Evolutionary conservation across 2,113 vertebrate genomes (phyloP).

Genomic region (Paracanthobrama guichenoti): DNA sequence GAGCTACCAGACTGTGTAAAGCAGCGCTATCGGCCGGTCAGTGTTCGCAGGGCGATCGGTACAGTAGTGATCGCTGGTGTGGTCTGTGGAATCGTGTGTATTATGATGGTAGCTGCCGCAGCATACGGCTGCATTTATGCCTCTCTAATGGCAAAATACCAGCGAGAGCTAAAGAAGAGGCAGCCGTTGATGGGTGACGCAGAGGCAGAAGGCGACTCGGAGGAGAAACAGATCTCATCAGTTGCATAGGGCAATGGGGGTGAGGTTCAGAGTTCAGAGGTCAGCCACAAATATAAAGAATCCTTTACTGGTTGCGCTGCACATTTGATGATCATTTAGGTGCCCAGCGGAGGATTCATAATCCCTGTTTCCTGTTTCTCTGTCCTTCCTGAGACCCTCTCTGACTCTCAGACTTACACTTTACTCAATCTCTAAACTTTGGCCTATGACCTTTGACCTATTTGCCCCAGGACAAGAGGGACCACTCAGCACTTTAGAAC

Average conservation of each 20-base stretch:
- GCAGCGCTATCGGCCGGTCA: slow-evolving; percentile 87
- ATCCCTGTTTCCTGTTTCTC: slow-evolving; percentile 39
- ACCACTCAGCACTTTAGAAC: slow-evolving; percentile 49
- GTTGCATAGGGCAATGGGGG: slow-evolving; percentile 82
- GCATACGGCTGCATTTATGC: slow-evolving; percentile 98
- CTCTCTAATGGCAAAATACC: slow-evolving; percentile 98
- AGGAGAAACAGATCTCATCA: slow-evolving; percentile 97
- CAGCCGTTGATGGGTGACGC: slow-evolving; percentile 97
- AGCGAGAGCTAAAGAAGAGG: slow-evolving; percentile 95
- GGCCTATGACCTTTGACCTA: slow-evolving; percentile 45
- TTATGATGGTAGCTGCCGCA: slow-evolving; percentile 98
- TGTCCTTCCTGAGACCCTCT: slow-evolving; percentile 58
- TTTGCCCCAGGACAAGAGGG: slow-evolving; percentile 24
- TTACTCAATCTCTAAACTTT: slow-evolving; percentile 49
- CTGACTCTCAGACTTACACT: slow-evolving; percentile 53
- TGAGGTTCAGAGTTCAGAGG: slow-evolving; percentile 53
- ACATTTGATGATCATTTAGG: slow-evolving; percentile 27
- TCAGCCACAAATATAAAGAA: slow-evolving; percentile 25
- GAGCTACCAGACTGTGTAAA: slow-evolving; percentile 74
- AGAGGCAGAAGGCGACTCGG: slow-evolving; percentile 84
- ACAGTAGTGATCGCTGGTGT: slow-evolving; percentile 96
- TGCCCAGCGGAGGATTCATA: slow-evolving; percentile 23
- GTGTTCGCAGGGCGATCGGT: slow-evolving; percentile 93
- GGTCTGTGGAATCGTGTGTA: slow-evolving; percentile 94
- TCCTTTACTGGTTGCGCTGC: slow-evolving; percentile 18